A percentile compares a stretch with the other conserved stretches of the same genome.
These are phyloP conservation scores for Bemisia tabaci DNA, from an alignment of 1,140 invertebrate species.

Conservation along the genomic window DNA sequence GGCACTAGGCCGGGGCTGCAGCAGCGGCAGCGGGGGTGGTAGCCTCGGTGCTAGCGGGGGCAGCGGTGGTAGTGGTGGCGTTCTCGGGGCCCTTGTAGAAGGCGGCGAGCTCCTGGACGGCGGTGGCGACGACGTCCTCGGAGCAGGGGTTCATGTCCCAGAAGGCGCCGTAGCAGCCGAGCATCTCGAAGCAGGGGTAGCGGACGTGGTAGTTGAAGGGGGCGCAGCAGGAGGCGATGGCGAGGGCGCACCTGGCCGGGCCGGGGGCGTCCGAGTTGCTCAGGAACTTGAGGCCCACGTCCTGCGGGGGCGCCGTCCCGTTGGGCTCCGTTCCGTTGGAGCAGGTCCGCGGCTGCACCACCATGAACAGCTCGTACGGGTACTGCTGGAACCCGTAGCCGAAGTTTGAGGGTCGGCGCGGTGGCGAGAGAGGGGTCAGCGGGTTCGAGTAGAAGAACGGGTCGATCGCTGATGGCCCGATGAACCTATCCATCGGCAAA, in stretches of 20 bases:
- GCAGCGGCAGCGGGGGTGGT: neutral
- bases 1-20: no score
- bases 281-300: neutral
- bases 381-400: neutral
- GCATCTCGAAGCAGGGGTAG: constrained; percentile 45
- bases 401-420: neutral
- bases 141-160: constrained; percentile 47
- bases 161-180: constrained; percentile 45
- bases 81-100: constrained; percentile 27
- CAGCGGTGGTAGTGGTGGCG: neutral
- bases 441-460: neutral
- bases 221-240: constrained; percentile 49
- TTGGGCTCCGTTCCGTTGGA: neutral
- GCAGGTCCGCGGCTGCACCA: neutral
- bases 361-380: neutral
- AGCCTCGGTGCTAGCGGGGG: neutral
- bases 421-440: neutral
- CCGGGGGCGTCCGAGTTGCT: neutral
- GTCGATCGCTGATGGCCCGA: neutral
- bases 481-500: no score
- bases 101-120: constrained; percentile 33
- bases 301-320: neutral
- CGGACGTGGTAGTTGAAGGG: constrained; percentile 27
- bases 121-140: constrained; percentile 33
- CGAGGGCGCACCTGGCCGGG: constrained; percentile 45